Evolutionary conservation across 2,113 vertebrate genomes (phyloP), one percentile per base, ranked within the genome.

Genomic region (Acinonyx jubatus): DNA sequence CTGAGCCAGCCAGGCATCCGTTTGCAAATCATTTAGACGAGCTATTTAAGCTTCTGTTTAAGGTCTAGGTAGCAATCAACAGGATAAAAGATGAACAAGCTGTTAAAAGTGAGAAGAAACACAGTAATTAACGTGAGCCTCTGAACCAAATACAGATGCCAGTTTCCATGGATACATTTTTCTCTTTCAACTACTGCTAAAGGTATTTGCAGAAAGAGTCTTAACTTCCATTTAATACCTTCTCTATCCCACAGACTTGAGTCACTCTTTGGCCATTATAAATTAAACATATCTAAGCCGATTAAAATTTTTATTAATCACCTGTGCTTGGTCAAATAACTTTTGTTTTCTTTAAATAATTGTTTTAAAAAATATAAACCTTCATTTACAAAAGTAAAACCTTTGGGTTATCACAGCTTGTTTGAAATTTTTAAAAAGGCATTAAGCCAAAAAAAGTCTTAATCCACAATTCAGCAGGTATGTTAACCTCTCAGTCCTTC

Each of bases 351-450:
- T 79, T 36, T n/a, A 78, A 66, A 25, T 92, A 48, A 61, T 29
- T 89, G 48, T 45, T 33, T n/a, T 73, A 48, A 57, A 68, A 78
- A 89, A 45, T n/a, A 82, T 52, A 8, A 92, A 76, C 18, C 7
- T 86, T 93, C 76, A n/a, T 76, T 87, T 83, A 71, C 25, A 95
- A 91, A n/a, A 85, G 50, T 23, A 96, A 92, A 33, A 11, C 36
- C 50, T 81, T 96, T 57, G 83, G 18, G 33, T 83, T 83, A 80
- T 36, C 41, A 95, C 8, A 38, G 29, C 27, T 90, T 76, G 6
- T 84, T 41, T 90, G 33, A 91, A 95, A 83, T 78, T 61, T 79
- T 68, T 33, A 73, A 69, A 79, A 85, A 41, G 13, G 1, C 15
- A 33, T 12, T 68, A 83, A 90, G 41, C 25, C 69, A 79, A 87